These are phyloP conservation scores for Sebastes paucispinis DNA, from an alignment of 2,797 vertebrate species.

Conservation along the genomic window DNA sequence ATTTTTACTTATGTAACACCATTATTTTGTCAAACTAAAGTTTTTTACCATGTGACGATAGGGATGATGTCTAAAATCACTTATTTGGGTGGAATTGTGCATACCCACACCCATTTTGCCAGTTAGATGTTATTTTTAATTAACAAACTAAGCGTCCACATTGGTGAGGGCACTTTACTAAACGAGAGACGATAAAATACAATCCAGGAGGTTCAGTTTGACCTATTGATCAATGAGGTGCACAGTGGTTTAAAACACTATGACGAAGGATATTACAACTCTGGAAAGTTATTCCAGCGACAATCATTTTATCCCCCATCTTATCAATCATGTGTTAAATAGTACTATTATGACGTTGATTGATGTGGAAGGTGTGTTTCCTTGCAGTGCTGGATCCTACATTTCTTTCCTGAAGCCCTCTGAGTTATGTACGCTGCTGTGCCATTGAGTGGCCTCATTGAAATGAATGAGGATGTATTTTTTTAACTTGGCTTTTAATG, in stretches of 20 bases:
- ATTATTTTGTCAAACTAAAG: not conserved
- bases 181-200: not conserved
- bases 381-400: not conserved
- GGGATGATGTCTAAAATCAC: not conserved
- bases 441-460: not conserved
- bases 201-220: not conserved
- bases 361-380: not conserved
- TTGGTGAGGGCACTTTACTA: not conserved
- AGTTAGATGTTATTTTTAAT: not conserved
- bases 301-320: not conserved
- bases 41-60: not conserved
- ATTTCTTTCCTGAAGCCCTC: not conserved
- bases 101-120: not conserved
- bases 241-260: not conserved
- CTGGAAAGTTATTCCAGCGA: not conserved
- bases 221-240: not conserved
- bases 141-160: not conserved
- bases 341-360: not conserved
- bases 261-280: not conserved
- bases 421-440: not conserved
- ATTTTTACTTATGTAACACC: not conserved
- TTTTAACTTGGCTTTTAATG: not conserved
- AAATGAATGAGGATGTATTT: not conserved
- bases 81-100: not conserved
- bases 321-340: not conserved